Base-by-base conservation (phyloP, 2,797 vertebrate species). In the Pipistrellus pipistrellus region DNA sequence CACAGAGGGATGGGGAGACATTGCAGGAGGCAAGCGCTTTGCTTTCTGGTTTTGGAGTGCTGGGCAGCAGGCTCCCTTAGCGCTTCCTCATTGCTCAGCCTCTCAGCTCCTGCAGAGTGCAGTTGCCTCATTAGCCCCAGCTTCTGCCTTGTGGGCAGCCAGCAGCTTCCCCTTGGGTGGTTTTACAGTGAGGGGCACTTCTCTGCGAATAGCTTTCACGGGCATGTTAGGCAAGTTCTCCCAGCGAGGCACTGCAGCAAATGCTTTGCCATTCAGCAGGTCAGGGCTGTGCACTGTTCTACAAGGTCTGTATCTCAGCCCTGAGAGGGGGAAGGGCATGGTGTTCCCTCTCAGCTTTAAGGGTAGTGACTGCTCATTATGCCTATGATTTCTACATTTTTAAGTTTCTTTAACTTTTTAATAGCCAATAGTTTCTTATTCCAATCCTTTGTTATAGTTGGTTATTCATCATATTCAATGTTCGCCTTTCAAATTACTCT, bases 401-500 rank as follows among this genome's bases (percentile, higher is more conserved):
- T 64, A n/a, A 25, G 23, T 87, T 83, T 13, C 44, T 38, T 82
- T 72, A 81, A 51, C 10, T 21, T 71, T 46, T 82, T 38, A 75
- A 5, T 57, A 80, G 23, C 18, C 11, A 81, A 10, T 75, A 66
- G 41, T 17, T 86, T 21, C 9, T 92, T 69, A 78, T 80, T 68
- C 21, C 15, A 62, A 57, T 64, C 9, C 4, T 59, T 90, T 35
- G 20, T 62, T 92, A 15, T 8, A 80, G n/a, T 21, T 75, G 84
- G 69, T 87, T 73, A 75, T 84, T 75, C 11, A 57, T 69, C 82
- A 80, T 64, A 72, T 46, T 44, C 64, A 81, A 76, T 1, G 48
- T 80, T 48, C 25, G 20, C 25, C 51, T 68, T 81, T 80, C 32
- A 88, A 85, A 86, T 89, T 84, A 53, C n/a, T 73, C 12, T 77